These are phyloP conservation scores for Alviniconcha strummeri DNA, from an alignment of 2,888 invertebrate genomes.

Conservation along the genomic window DNA sequence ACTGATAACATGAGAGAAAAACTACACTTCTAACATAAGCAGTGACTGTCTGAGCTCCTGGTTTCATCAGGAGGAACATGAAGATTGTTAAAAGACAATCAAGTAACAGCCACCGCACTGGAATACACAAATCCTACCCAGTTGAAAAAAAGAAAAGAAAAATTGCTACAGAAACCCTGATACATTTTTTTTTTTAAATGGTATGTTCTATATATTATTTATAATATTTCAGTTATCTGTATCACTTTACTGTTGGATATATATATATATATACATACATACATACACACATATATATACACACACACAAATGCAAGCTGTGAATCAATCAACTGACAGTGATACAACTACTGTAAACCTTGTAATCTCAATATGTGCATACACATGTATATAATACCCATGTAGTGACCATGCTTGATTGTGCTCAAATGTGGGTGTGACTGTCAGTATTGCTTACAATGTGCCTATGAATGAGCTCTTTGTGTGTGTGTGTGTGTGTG, in stretches of 20 bases:
- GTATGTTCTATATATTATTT: neutral
- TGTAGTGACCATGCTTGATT: neutral
- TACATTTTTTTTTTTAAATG: too few relatives aligned
- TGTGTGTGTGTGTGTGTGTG: neutral
- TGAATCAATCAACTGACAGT: neutral
- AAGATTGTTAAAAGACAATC: too few relatives aligned
- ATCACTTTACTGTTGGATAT: neutral
- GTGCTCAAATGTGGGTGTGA: neutral
- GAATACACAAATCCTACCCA: too few relatives aligned
- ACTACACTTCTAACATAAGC: too few relatives aligned
- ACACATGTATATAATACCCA: neutral
- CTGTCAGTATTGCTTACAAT: neutral
- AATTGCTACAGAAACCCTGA: too few relatives aligned
- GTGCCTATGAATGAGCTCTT: neutral
- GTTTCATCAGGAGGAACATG: too few relatives aligned
- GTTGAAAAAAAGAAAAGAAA: too few relatives aligned
- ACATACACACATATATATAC: neutral
- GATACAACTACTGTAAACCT: neutral
- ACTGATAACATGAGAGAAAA: too few relatives aligned
- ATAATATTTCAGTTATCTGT: neutral
- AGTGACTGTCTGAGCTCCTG: too few relatives aligned
- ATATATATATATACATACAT: neutral
- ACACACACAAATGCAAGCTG: neutral
- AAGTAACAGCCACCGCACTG: too few relatives aligned
- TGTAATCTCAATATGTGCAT: neutral